These are phyloP conservation scores for Bruchidius siliquastri DNA, from an alignment of 2,888 invertebrate species.

Conservation along the genomic window DNA sequence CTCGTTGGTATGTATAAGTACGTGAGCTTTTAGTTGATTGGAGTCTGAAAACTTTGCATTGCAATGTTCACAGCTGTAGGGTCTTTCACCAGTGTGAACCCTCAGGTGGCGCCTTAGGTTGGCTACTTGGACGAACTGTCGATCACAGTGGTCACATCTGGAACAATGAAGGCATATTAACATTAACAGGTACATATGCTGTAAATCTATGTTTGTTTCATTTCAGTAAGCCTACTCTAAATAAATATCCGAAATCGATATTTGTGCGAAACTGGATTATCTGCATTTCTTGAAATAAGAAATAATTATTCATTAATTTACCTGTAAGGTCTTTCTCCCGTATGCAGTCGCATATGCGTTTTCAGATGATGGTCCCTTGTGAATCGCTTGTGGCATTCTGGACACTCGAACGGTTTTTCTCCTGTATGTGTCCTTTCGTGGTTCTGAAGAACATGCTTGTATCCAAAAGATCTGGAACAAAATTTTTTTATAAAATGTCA, in stretches of 20 bases:
- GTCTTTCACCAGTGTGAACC: slow-evolving; percentile 88
- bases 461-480: slow-evolving; percentile 69
- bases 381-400: slow-evolving; percentile 85
- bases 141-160: slow-evolving; percentile 79
- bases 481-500: too few species aligned
- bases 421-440: slow-evolving; percentile 93
- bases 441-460: slow-evolving; percentile 91
- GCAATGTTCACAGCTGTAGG: slow-evolving; percentile 83
- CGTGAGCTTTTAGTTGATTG: slow-evolving; percentile 87
- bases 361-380: slow-evolving; percentile 91
- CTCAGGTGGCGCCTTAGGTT: slow-evolving; percentile 83
- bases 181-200: background rate
- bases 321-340: slow-evolving; percentile 89
- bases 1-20: slow-evolving; percentile 83
- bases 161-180: background rate
- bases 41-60: slow-evolving; percentile 85
- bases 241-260: too few species aligned
- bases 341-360: slow-evolving; percentile 88
- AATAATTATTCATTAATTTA: too few species aligned
- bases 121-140: slow-evolving; percentile 91
- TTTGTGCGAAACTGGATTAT: too few species aligned
- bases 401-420: slow-evolving; percentile 90
- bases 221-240: too few species aligned
- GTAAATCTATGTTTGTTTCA: background rate
- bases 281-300: too few species aligned